Percentiles rank a stretch among this genome's conserved stretches.
Conservation (phyloP, 2,113 vertebrate species). For the Bufo bufo region DNA sequence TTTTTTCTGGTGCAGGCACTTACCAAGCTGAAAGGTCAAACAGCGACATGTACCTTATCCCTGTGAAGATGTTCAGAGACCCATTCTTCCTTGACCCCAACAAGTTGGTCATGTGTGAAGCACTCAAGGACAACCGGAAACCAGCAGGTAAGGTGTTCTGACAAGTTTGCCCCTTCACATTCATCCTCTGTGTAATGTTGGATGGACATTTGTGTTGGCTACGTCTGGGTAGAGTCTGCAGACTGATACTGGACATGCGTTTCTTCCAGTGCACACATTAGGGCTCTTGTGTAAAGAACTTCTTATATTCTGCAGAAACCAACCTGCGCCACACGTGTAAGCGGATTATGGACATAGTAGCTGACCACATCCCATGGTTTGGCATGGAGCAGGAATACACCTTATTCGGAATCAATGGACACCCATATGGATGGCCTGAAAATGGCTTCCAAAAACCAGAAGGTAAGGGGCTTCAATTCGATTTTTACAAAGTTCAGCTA, state of each 20-base stretch:
- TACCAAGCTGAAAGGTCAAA: slow-evolving; percentile 78
- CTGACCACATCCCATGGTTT: slow-evolving; percentile 69
- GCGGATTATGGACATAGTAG: slow-evolving; percentile 69
- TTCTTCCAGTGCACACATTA: neutral
- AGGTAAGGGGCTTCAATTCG: slow-evolving; percentile 62
- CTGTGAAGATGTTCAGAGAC: slow-evolving; percentile 78
- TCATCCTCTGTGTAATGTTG: neutral
- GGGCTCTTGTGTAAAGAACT: neutral
- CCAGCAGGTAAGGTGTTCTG: slow-evolving; percentile 70
- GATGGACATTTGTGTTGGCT: neutral
- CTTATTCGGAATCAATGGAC: slow-evolving; percentile 64
- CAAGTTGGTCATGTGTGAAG: slow-evolving; percentile 79
- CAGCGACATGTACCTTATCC: slow-evolving; percentile 85
- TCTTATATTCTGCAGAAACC: slow-evolving; percentile 66
- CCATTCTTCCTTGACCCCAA: slow-evolving; percentile 76
- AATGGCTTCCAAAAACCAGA: slow-evolving; percentile 67
- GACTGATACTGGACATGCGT: too few relatives aligned
- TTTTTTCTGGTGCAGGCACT: slow-evolving; percentile 77
- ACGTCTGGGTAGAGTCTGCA: neutral
- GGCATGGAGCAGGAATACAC: slow-evolving; percentile 77
- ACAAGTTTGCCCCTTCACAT: too few relatives aligned
- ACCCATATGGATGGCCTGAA: slow-evolving; percentile 71
- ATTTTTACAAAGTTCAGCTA: neutral
- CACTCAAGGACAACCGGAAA: slow-evolving; percentile 77
- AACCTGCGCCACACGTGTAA: slow-evolving; percentile 71